These are phyloP conservation scores for Henricia sp. DNA, from an alignment of 53 echinoderm and acorn worm species.

Conservation along the genomic window DNA sequence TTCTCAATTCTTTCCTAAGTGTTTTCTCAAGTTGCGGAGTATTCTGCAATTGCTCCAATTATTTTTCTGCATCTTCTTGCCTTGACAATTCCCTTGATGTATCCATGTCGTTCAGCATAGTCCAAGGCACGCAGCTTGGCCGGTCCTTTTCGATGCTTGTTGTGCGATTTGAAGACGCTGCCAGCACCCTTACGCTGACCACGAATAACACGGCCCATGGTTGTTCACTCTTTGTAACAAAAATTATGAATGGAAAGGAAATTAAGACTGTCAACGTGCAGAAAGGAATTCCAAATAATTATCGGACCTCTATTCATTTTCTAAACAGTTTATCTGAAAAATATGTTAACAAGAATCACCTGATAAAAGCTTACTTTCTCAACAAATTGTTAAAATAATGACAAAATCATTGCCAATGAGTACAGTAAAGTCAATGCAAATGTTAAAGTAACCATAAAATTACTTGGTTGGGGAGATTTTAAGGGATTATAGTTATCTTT, in stretches of 20 bases:
- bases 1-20: too few relatives aligned
- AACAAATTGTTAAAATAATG: not conserved
- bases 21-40: too few relatives aligned
- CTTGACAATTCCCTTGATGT: slow-evolving; percentile 98
- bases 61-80: too few relatives aligned
- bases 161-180: slow-evolving; percentile 97
- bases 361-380: not conserved
- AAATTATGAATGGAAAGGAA: not conserved
- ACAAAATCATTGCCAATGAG: too few relatives aligned
- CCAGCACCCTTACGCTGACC: slow-evolving; percentile 99
- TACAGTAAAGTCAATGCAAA: not conserved
- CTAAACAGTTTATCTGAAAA: not conserved
- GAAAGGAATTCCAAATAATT: too few relatives aligned
- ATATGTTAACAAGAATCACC: not conserved
- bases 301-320: not conserved
- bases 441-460: not conserved
- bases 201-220: slow-evolving; percentile 99
- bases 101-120: slow-evolving; percentile 95
- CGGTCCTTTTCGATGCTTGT: slow-evolving; percentile 97
- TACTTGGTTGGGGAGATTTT: slow-evolving; percentile 37
- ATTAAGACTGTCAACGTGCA: too few relatives aligned
- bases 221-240: not conserved
- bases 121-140: slow-evolving; percentile 89
- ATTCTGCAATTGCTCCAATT: too few relatives aligned
- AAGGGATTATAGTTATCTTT: not conserved